These are phyloP conservation scores for Macropodus opercularis DNA, from an alignment of 2,797 vertebrate species.

Conservation along the genomic window DNA sequence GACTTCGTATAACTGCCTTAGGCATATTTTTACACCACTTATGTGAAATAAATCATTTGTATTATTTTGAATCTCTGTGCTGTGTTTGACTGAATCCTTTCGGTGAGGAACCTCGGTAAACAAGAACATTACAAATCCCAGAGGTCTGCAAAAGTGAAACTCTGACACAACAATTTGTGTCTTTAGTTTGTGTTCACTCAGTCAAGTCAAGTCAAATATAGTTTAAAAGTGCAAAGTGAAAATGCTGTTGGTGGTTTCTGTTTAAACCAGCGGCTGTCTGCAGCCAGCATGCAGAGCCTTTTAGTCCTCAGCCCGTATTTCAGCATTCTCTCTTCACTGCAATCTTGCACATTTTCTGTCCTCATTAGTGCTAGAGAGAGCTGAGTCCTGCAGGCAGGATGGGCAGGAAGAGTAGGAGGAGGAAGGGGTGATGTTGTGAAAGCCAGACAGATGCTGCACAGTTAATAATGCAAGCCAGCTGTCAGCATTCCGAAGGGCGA, in stretches of 20 bases:
- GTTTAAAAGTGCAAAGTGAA: not conserved
- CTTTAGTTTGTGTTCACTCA: conserved; percentile 17
- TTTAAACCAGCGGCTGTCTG: not conserved
- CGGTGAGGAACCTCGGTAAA: too few species aligned
- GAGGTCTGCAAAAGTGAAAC: conserved; percentile 47
- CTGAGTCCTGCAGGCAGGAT: conserved; percentile 41
- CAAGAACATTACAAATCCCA: conserved; percentile 51
- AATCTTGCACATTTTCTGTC: conserved; percentile 34
- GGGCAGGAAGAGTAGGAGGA: conserved; percentile 2
- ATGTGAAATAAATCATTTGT: too few species aligned
- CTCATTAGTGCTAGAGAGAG: conserved; percentile 49
- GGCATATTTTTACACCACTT: too few species aligned
- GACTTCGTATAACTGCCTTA: too few species aligned
- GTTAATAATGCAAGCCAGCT: conserved; percentile 76
- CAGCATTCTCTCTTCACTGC: conserved; percentile 5
- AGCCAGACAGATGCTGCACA: conserved; percentile 72
- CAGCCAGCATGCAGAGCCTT: not conserved
- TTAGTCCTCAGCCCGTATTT: not conserved
- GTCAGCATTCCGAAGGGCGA: conserved; percentile 60
- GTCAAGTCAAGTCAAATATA: not conserved
- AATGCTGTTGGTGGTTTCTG: conserved; percentile 1
- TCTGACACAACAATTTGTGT: conserved; percentile 9
- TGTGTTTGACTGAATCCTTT: too few species aligned
- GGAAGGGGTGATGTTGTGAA: conserved; percentile 52
- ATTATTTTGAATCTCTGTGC: too few species aligned